Evolutionary conservation across 2,113 vertebrate species (phyloP).

Genomic region (Kryptolebias marmoratus): DNA sequence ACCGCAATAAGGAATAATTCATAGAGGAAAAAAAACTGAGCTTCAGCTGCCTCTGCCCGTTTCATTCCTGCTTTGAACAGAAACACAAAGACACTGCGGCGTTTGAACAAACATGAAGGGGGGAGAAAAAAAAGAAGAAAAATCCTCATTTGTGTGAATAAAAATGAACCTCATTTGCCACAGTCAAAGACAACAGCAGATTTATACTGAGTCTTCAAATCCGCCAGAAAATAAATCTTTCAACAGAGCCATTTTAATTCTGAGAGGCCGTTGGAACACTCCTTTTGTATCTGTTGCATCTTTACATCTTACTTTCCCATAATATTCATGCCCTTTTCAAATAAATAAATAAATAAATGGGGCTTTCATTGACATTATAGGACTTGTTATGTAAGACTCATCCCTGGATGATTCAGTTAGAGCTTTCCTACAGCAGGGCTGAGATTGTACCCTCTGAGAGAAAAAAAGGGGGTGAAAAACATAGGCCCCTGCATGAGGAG

Average conservation of each 20-base stretch:
- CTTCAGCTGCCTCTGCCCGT: conserved; percentile 12
- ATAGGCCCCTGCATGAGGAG: conserved; percentile 35
- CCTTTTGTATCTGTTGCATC: conserved; percentile 20
- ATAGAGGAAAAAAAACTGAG: conserved; percentile 52
- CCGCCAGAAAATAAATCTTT: no score
- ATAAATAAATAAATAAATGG: conserved; percentile 37
- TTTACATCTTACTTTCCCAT: conserved; percentile 21
- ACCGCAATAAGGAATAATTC: conserved; percentile 75
- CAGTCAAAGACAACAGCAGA: no score
- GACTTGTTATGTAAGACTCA: conserved; percentile 74
- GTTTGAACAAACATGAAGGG: neutral
- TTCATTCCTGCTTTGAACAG: conserved; percentile 20
- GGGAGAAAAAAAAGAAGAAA: no score
- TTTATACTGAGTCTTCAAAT: no score
- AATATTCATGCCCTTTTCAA: conserved; percentile 58
- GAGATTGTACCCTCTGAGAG: conserved; percentile 59
- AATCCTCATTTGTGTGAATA: no score
- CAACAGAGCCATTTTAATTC: neutral
- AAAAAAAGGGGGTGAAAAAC: conserved; percentile 38
- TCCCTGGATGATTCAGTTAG: conserved; percentile 66
- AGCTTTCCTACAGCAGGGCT: conserved; percentile 65
- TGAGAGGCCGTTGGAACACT: neutral
- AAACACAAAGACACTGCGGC: neutral
- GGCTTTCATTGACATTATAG: conserved; percentile 74
- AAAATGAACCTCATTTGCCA: no score